Percentiles rank a stretch among this genome's conserved stretches.
Conservation (phyloP, 2,113 vertebrate species). For the Halichoerus grypus region DNA sequence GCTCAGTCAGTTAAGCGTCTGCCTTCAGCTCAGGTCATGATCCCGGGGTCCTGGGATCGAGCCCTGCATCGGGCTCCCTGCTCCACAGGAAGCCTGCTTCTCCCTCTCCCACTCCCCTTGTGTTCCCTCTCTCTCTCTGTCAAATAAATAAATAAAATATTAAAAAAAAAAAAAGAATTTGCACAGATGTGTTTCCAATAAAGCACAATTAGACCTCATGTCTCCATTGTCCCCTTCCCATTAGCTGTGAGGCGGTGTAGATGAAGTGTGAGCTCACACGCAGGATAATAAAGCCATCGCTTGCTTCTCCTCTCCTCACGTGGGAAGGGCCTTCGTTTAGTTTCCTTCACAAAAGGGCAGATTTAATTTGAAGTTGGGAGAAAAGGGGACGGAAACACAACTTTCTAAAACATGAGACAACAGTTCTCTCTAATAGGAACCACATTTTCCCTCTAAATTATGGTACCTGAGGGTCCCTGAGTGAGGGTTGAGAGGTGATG, state of each 20-base stretch:
- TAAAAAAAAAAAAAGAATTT: background rate
- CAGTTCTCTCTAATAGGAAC: constrained; percentile 73
- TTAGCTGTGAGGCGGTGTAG: background rate
- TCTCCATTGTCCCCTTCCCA: constrained; percentile 15
- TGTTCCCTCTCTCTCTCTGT: too few relatives aligned
- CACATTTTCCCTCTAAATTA: constrained; percentile 76
- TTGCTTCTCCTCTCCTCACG: background rate
- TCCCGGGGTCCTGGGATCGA: too few relatives aligned
- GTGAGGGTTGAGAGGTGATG: constrained; percentile 1
- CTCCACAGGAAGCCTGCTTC: too few relatives aligned
- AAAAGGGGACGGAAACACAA: constrained; percentile 70
- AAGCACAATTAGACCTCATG: background rate
- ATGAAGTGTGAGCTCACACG: constrained; percentile 59
- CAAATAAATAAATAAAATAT: too few relatives aligned
- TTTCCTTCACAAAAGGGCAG: constrained; percentile 62
- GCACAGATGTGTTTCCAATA: constrained; percentile 66
- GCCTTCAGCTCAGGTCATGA: too few relatives aligned
- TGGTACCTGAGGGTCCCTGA: constrained; percentile 32
- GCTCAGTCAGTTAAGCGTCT: too few relatives aligned
- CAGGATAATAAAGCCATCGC: constrained; percentile 43
- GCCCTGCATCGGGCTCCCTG: too few relatives aligned
- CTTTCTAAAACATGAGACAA: constrained; percentile 61
- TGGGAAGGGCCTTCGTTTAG: constrained; percentile 32
- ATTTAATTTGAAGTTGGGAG: constrained; percentile 70
- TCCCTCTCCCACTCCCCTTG: too few relatives aligned